A percentile compares a stretch with the other conserved stretches of the same genome.
Conservation (phyloP, 2,113 vertebrate species). For the Casuarius casuarius region DNA sequence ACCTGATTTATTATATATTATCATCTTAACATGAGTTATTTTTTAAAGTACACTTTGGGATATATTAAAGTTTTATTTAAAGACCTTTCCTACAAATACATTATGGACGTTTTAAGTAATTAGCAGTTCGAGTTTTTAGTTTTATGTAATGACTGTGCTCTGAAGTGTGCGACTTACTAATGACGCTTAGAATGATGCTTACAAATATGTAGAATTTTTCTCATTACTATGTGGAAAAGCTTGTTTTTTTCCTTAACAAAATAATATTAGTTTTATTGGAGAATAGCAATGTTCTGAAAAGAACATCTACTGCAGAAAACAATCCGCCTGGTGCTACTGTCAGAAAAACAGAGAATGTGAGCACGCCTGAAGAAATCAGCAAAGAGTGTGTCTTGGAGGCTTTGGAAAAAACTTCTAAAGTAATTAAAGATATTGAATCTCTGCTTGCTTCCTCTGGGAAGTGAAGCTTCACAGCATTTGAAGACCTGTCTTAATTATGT, state of each 20-base stretch:
- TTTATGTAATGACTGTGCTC: not conserved
- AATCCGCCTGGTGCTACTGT: not conserved
- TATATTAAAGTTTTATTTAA: not conserved
- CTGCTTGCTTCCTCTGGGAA: slow-evolving; percentile 67
- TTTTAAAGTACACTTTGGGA: not conserved
- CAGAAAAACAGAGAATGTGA: not conserved
- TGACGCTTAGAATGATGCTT: not conserved
- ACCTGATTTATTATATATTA: too few relatives aligned
- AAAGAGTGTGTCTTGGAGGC: slow-evolving; percentile 46
- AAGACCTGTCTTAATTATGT: rapidly evolving
- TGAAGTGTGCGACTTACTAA: not conserved
- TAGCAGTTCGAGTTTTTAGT: not conserved
- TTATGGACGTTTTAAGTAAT: not conserved
- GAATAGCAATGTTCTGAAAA: slow-evolving; percentile 58
- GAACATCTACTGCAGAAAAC: not conserved
- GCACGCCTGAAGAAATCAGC: not conserved
- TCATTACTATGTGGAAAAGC: not conserved
- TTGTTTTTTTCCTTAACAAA: slow-evolving; percentile 70
- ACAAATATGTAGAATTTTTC: not conserved
- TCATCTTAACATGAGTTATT: not conserved
- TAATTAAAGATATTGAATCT: slow-evolving; percentile 79
- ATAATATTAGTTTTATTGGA: slow-evolving; percentile 72
- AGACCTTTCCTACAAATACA: not conserved
- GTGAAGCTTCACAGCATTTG: not conserved
- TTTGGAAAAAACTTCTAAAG: slow-evolving; percentile 76